Base-by-base conservation (phyloP, 2,888 invertebrate species). In the Acanthococcus lagerstroemiae region DNA sequence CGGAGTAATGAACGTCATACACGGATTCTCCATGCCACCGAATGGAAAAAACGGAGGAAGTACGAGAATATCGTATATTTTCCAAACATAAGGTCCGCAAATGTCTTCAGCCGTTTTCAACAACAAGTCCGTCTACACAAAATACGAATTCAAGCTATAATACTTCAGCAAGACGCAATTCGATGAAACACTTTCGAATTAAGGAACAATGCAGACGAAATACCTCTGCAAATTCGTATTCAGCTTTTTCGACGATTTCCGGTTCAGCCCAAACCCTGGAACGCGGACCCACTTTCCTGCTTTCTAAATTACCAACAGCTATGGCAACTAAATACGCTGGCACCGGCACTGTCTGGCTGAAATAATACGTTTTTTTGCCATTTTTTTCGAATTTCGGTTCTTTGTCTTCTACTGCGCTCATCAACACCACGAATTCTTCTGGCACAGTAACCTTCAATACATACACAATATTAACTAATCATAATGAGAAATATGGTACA, bases 21-120 rank as follows among this genome's bases (percentile, higher is more conserved):
- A 95, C 0, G 95, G 95, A 79, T 96, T 95, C 77, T 96, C 95
- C 95, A 96, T 96, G 21, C 95, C 95, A 1, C 95, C 95, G 75
- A 85, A 95, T 0, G 95, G 93, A 79, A 95, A 96, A 70, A 88
- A 88, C 0, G 95, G 92, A 0, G 95, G 95, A 73, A 96, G 80
- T 45, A 95, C 89, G 44, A 96, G 78, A 67, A 90, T 74, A 77
- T 95, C 95, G 76, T 95, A 96, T 71, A 85, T 83, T 5, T 86
- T 86, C 95, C 95, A 95, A 63, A 89, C 87, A 76, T 95, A 95
- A 0, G 87, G 86, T 0, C 95, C 95, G 74, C 91, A 87, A 69
- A 95, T 78, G 2, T 82, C 81, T 75, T 94, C 91, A 0, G 94
- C 95, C 0, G 84, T 84, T 71, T 83, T 79, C 24, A 95, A 74